Evolutionary conservation across 2,113 vertebrate species (phyloP).

Genomic region (Cryptotis parvus): DNA sequence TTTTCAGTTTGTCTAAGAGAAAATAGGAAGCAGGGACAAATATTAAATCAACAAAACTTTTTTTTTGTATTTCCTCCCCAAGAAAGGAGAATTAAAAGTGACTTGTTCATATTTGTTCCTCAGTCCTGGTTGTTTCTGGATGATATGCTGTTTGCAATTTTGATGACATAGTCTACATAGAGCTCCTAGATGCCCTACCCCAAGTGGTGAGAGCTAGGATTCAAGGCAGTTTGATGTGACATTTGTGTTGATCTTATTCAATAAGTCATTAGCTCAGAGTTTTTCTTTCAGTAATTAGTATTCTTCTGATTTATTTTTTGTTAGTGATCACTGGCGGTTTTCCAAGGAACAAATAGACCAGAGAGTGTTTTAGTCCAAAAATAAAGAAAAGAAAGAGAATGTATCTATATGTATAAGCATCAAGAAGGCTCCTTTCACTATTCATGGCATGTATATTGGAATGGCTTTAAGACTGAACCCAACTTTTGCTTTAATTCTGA

Average conservation of each 20-base stretch:
- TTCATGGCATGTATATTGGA: neutral
- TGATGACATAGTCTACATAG: neutral
- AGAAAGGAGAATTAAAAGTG: constrained; percentile 45
- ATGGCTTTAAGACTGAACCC: neutral
- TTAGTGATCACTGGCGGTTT: neutral
- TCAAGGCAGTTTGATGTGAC: neutral
- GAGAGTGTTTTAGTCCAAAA: constrained; percentile 21
- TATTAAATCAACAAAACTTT: constrained; percentile 40
- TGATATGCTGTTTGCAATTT: constrained; percentile 23
- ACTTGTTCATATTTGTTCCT: constrained; percentile 21
- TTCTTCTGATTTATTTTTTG: constrained; percentile 16
- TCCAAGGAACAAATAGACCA: neutral
- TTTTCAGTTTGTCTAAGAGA: constrained; percentile 53
- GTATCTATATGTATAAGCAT: neutral
- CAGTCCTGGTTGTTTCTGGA: neutral
- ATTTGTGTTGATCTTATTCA: constrained; percentile 23
- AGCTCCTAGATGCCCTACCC: neutral
- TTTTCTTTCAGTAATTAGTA: constrained; percentile 35
- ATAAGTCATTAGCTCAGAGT: neutral
- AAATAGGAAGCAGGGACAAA: constrained; percentile 48
- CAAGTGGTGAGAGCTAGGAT: neutral
- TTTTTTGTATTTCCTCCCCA: constrained; percentile 31
- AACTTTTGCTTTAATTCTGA: constrained; percentile 15
- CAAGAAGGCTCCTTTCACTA: neutral
- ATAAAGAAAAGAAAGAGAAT: neutral